Percentiles rank a stretch among this genome's conserved stretches.
Conservation (phyloP, 2,113 vertebrate genomes). For the Micronisus gabar region DNA sequence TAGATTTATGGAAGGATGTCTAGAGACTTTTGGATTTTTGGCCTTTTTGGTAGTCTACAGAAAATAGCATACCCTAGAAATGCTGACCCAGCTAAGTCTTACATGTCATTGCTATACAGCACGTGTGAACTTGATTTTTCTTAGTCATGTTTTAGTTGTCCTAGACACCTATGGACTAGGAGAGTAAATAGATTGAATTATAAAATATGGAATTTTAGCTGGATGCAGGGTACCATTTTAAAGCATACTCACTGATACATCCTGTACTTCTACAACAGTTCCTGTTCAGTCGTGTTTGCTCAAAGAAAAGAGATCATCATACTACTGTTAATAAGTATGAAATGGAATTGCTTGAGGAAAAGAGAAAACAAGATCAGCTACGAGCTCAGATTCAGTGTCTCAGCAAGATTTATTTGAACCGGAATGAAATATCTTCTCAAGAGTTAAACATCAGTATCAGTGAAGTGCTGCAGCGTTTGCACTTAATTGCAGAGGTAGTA, state of each 20-base stretch:
- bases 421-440: not conserved
- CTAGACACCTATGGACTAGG: not conserved
- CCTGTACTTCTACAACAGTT: conserved; percentile 51
- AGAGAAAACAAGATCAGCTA: conserved; percentile 65
- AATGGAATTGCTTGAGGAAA: conserved; percentile 56
- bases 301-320: conserved; percentile 58
- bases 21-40: not conserved
- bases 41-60: not conserved
- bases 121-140: not conserved
- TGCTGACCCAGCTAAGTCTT: not conserved
- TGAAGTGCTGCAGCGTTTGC: not conserved
- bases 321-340: conserved; percentile 32
- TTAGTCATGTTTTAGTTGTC: not conserved
- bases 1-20: not conserved
- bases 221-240: not conserved
- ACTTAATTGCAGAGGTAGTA: conserved; percentile 24
- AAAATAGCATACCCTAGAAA: not conserved
- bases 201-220: not conserved
- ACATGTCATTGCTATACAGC: not conserved
- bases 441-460: not conserved
- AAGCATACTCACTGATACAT: not conserved
- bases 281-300: conserved; percentile 42
- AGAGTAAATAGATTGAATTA: not conserved
- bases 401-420: not conserved
- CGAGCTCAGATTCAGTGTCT: conserved; percentile 33